Conservation (phyloP, 2,888 invertebrate genomes). For the Drosophila lacicola region DNA sequence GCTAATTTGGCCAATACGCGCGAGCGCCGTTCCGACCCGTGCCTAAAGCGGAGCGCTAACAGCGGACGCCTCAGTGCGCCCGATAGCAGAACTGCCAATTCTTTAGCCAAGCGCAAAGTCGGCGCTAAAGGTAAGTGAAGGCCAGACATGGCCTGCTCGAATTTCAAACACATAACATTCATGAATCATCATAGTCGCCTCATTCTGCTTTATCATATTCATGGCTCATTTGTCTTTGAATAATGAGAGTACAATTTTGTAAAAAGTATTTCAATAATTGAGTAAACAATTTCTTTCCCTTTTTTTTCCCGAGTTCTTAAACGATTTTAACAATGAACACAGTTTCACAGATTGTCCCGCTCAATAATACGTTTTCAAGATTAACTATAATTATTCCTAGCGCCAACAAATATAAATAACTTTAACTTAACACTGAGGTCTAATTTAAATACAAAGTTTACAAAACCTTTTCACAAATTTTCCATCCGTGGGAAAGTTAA, state of each 20-base stretch:
- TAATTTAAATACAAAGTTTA: no score
- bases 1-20: constrained; percentile 55
- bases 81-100: constrained; percentile 50
- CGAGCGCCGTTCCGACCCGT: constrained; percentile 67
- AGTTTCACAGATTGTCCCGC: no score
- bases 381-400: no score
- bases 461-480: no score
- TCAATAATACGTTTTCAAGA: no score
- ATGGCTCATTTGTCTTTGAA: constrained; percentile 7
- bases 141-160: neutral
- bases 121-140: constrained; percentile 75
- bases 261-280: no score
- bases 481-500: no score
- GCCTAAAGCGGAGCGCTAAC: constrained; percentile 56
- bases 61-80: constrained; percentile 45
- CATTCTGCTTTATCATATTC: constrained; percentile 31
- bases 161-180: constrained; percentile 21
- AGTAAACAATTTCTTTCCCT: neutral
- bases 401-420: no score
- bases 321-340: neutral
- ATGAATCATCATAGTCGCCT: constrained; percentile 20
- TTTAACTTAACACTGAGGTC: no score
- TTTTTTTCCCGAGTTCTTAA: neutral
- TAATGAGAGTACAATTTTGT: neutral
- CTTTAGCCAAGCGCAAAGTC: constrained; percentile 75